Evolutionary conservation across 2,113 vertebrate genomes (phyloP), one percentile per base, ranked within the genome.

Genomic region (Pygoscelis antarcticus): DNA sequence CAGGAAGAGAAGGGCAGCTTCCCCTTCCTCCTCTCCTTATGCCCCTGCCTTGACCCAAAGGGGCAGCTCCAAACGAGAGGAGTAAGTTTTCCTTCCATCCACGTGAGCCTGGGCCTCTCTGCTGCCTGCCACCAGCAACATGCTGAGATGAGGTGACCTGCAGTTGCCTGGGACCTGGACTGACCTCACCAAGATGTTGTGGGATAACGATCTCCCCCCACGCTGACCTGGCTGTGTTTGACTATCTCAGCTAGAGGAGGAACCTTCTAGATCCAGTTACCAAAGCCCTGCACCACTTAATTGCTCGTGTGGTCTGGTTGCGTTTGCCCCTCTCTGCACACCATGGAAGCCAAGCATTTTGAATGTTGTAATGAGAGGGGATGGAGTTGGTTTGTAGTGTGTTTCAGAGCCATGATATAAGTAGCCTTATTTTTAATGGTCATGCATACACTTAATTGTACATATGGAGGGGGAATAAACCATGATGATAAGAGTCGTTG

Each of bases 401-500:
- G 91, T 94, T 96, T 94, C 95, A 91, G 93, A 96, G 97, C 93
- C 86, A 95, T 95, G 95, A 82, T 93, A 86, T 93, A 91, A 95
- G 94, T 97, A 96, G 97, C 97, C 95, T 97, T 98, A 97, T 97
- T 97, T 98, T 97, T 97, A 97, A 97, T 93, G 94, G 90, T 96
- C 94, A 83, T 96, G 91, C 97, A 96, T 97, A 97, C 88, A 95
- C 89, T 93, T 96, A 97, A 94, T 64, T 97, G 96, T 97, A 97
- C 91, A 96, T 96, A 94, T 1, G 38, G 94, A 96, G 89, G 93
- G 95, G 94, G 93, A 98, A 98, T 98, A 98, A 98, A 98, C 95
- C 92, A 75, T 97, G 96, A 97, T 96, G 95, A 83, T 79, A n/a
- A 91, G 77, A 91, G 92, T 83, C 3, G n/a, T 85, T 11, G 71